These are phyloP conservation scores for Eurystomus gularis DNA, from an alignment of 2,113 vertebrate species.

Conservation along the genomic window DNA sequence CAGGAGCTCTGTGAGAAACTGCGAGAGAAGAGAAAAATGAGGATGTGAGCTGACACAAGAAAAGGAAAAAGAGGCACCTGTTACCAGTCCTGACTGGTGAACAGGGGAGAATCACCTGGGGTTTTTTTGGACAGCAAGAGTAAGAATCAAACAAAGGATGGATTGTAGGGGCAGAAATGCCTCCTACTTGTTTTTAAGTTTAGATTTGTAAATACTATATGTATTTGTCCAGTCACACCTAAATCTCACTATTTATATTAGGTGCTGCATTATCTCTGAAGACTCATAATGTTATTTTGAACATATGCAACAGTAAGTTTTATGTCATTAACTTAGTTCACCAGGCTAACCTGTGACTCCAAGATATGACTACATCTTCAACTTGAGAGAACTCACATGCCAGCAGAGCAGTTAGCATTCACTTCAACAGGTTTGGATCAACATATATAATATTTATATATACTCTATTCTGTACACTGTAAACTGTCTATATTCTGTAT, in stretches of 20 bases:
- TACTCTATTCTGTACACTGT: not conserved
- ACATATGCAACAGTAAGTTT: not conserved
- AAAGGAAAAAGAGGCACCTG: not conserved
- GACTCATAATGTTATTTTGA: not conserved
- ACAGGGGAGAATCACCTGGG: not conserved
- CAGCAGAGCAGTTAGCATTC: not conserved
- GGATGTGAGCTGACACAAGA: not conserved
- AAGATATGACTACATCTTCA: not conserved
- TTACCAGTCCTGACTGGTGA: not conserved
- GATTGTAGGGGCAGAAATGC: not conserved
- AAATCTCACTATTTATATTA: not conserved
- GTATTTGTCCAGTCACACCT: not conserved
- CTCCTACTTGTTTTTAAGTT: not conserved
- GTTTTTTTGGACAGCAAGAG: not conserved
- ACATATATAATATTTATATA: not conserved
- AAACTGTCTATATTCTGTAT: not conserved
- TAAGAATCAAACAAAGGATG: not conserved
- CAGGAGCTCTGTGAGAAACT: not conserved
- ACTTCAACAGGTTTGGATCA: not conserved
- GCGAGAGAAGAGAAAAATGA: not conserved
- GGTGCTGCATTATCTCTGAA: not conserved
- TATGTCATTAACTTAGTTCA: not conserved
- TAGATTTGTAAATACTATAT: not conserved
- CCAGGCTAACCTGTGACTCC: not conserved
- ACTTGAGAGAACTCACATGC: not conserved